Evolutionary conservation across 2,113 vertebrate genomes (phyloP), one percentile per base, ranked within the genome.

Genomic region (Notothenia coriiceps): DNA sequence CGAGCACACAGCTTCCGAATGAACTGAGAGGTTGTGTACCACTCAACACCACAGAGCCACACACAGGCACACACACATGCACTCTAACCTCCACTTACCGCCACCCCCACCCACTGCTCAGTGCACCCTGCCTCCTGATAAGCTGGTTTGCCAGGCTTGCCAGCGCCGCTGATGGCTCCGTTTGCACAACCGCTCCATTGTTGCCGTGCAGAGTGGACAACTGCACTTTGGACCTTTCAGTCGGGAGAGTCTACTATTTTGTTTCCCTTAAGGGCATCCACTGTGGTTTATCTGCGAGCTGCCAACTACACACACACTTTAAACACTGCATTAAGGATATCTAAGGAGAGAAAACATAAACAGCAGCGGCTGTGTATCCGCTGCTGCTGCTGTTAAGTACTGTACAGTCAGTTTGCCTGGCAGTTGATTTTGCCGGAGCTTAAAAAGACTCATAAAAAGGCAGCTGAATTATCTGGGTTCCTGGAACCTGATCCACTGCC

Each of bases 171-270:
- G 79, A 89, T 0, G 2, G 85, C 92, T 89, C 61, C 2, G 79
- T 89, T 93, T 93, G 92, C 89, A 94, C 93, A 92, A 81, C 76
- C 44, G 86, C 76, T 79, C 73, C 87, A 90, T 90, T 92, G 92
- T 93, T 93, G 88, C 89, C 55, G 82, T 75, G 88, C 92, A 79
- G 83, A 85, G 79, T 65, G 88, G 86, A 92, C 91, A 80, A 89
- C 88, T 93, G 92, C 83, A 90, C 91, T 92, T 94, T 78, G 91
- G 90, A 95, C 92, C 80, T 91, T 91, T 89, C 74, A 76, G 85
- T 78, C 78, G 79, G 87, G 78, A 83, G 84, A 87, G 77, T 68
- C 74, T 88, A 80, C 89, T 88, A 91, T 89, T 91, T 84, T 82
- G 82, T 83, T 90, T 89, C 91, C 86, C 91, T 87, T 84, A 74